phyloP scores from a whole-genome alignment of 2,113 vertebrate genomes.

The Archocentrus centrarchus region DNA sequence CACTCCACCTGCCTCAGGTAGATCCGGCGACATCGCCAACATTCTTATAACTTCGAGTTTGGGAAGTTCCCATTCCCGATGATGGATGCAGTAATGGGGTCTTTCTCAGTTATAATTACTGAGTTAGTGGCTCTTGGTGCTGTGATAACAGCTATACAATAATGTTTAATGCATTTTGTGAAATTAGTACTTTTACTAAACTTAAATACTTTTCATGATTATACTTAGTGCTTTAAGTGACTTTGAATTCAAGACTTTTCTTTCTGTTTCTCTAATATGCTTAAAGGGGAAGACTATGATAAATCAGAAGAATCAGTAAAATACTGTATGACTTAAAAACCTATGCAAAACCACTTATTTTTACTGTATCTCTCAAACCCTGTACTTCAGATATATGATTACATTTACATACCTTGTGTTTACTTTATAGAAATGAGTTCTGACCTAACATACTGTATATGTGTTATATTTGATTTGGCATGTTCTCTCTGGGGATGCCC shows the following conservation, averaged over 20 bases:
- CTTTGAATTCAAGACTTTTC: background rate
- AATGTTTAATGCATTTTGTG: background rate
- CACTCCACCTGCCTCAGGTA: background rate
- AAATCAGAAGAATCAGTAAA: background rate
- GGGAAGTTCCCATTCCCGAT: background rate
- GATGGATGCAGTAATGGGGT: rapidly evolving
- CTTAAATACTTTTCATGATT: background rate
- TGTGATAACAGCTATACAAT: background rate
- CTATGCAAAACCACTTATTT: background rate
- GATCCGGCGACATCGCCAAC: rapidly evolving
- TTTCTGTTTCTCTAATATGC: background rate
- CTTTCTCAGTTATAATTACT: background rate
- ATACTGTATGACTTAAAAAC: background rate
- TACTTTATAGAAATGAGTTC: background rate
- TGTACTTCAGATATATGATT: background rate
- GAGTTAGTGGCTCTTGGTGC: rapidly evolving
- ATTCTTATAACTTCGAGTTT: background rate
- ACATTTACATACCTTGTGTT: background rate
- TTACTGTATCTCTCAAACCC: background rate
- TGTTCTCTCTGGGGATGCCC: background rate
- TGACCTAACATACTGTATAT: background rate
- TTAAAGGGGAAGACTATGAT: background rate
- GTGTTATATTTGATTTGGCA: background rate
- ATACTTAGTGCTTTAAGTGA: rapidly evolving
- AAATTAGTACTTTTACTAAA: background rate